Evolutionary conservation across 2,888 invertebrate genomes (phyloP), one percentile per base, ranked within the genome.

Genomic region (Lutraria lutraria): DNA sequence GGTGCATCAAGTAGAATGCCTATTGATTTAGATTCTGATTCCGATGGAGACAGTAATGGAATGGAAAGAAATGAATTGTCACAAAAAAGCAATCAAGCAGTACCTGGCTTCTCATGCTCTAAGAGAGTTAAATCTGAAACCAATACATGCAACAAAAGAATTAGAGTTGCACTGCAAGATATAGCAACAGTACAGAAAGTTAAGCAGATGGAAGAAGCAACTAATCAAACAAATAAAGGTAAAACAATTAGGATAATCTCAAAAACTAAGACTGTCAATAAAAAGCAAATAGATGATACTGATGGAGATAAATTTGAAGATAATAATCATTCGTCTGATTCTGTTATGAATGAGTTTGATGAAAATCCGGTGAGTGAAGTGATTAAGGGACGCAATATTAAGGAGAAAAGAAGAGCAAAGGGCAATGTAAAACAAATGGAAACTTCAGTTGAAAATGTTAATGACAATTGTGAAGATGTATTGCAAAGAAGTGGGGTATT

Each of bases 271-370:
- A 25, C 63, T 25, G 13, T 8, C 60, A 21, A 10, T 68, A 25
- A n/a, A 12, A 68, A 68, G 25, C 12, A 68, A 68, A 60, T 0
- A 21, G 21, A 8, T 19, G 60, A 34, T 21, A 34, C 6, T 19
- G 52, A 79, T 21, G 34, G 29, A 34, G 79, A 79, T n/a, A 43
- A 43, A 63, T 43, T 43, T 43, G 19, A 34, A 56, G 34, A 19
- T 56, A 10, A 16, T 34, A 43, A 63, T 15, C 29, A 21, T 53
- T 31, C 31, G 10, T 56, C 68, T 25, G 83, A 81, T 25, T 63
- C 83, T 25, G 29, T 16, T 34, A 29, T 80, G 29, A 34, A 53
- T 43, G 88, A 88, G 29, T 88, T 80, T 25, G 88, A 84, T 60
- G 83, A 83, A 31, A 84, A 88, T 25, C 52, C 21, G 0, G 25